Evolutionary conservation across 2,797 vertebrate genomes (phyloP), one percentile per base, ranked within the genome.

Genomic region (Phataginus tetradactyla): DNA sequence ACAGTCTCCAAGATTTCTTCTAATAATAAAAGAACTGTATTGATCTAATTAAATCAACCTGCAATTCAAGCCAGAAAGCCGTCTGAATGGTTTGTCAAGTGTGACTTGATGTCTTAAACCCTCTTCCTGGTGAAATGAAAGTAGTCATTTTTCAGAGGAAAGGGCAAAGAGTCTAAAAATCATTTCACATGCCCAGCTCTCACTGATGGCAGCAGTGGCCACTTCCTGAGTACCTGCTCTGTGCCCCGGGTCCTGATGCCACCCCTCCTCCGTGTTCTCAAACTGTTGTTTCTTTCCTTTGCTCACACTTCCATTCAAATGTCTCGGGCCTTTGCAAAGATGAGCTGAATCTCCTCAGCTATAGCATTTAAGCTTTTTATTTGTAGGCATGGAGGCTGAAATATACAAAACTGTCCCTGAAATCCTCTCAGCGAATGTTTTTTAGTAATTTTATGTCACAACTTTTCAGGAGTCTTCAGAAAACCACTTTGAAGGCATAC

Each of bases 381-480:
- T 89, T 92, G 74, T 21, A 81, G 53, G 61, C 7, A 69, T 4
- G 34, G 27, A 83, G 18, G 51, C 57, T 32, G 51, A 86, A 96
- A 78, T 89, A 27, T 13, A 66, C 7, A 64, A 83, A 55, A 84
- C 7, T 32, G 34, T n/a, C 49, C n/a, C 49, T 32, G 42, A 86
- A 71, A 92, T 42, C 42, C 39, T 53, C 53, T 78, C 0, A 0
- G 75, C 55, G 42, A 78, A 23, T 72, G 25, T 42, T 59, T 81
- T 79, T 68, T 45, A 81, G 94, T 68, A 55, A 77, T 93, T 96
- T 81, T 81, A 72, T 77, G 66, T 53, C 71, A 51, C 45, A 91
- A 32, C 20, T 77, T 91, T 93, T 88, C 74, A 77, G 77, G 53
- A 37, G 32, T 55, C 80, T 95, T 42, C 25, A 71, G 69, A 85